Evolutionary conservation across 2,888 invertebrate species (phyloP), one percentile per base, ranked within the genome.

Genomic region (Drosophila setosimentum): DNA sequence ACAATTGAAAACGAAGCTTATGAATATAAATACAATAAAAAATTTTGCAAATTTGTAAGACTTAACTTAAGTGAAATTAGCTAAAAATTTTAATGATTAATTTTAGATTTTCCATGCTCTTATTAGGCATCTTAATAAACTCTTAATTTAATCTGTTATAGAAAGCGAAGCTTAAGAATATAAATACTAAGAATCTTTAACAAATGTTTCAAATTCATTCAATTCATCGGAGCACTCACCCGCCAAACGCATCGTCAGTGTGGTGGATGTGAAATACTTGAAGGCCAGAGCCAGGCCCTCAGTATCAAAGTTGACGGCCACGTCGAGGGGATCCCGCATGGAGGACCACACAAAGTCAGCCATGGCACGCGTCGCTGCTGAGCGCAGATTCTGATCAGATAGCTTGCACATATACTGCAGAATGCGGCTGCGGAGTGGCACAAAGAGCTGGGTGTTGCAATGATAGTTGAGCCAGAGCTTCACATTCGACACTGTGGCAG

Each of bases 341-440:
- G 98, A 97, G 76, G 97, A 97, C 98, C 98, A 98, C 95, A 98
- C 98, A 91, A 98, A 97, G 94, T 98, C 97, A 83, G 98, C 98
- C 97, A 98, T 98, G 85, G 97, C 97, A 84, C 98, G 96, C 42
- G 97, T 97, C 45, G 97, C 97, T 32, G 97, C 96, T 64, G 97
- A 96, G 78, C 98, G 95, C 58, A 98, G 94, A 93, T 98, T 98
- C 91, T 97, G 97, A 93, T 99, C 98, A 24, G 97, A 97, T 80
- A 98, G 94, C 93, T 96, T 96, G 93, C 98, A 98, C 98, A 99
- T 98, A 91, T 98, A 99, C 82, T 97, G 95, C 87, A 99, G 94
- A 73, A 98, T 97, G 89, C 96, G 96, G 77, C 96, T 96, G 70
- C 98, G 95, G 78, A 98, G 94, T 24, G 98, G 98, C 92, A 98